Percentiles rank a stretch among this genome's conserved stretches.
Conservation (phyloP, 2,113 vertebrate genomes). For the human (Homo sapiens) region DNA sequence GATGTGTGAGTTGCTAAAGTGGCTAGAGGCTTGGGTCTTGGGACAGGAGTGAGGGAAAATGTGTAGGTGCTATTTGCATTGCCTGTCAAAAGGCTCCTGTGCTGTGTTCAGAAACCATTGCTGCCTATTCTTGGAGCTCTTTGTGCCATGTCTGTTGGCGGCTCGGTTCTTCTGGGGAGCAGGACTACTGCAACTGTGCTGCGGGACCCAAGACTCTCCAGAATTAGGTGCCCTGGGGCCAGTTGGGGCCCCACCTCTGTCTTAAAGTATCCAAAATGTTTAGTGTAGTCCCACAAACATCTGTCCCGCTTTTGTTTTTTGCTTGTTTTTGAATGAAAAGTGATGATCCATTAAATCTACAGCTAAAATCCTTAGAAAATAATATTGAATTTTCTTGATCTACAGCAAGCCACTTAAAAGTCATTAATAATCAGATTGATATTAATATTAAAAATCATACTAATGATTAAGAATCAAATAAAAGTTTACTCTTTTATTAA, state of each 20-base stretch:
- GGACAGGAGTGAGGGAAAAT: background rate
- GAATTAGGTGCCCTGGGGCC: accelerated
- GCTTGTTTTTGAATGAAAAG: background rate
- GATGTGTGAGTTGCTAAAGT: accelerated
- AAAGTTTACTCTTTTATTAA: background rate
- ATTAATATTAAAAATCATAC: background rate
- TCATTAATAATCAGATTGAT: background rate
- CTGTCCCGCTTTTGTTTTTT: background rate
- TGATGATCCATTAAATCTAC: slow-evolving; percentile 20
- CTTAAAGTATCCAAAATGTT: background rate
- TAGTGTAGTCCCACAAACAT: accelerated
- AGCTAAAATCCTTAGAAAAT: background rate
- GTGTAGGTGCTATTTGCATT: accelerated
- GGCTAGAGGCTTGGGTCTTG: background rate
- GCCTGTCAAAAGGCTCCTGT: background rate
- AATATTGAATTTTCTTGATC: background rate
- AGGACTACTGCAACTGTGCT: accelerated
- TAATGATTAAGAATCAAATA: background rate
- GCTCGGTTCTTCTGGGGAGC: background rate
- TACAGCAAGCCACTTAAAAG: background rate
- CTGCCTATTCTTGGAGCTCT: background rate
- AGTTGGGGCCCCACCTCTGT: accelerated
- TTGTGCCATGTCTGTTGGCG: accelerated
- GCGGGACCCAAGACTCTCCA: accelerated
- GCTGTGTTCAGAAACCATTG: background rate